Percentiles rank a stretch among this genome's conserved stretches.
Conservation (phyloP, 2,113 vertebrate genomes). For the Oenanthe oenanthe region DNA sequence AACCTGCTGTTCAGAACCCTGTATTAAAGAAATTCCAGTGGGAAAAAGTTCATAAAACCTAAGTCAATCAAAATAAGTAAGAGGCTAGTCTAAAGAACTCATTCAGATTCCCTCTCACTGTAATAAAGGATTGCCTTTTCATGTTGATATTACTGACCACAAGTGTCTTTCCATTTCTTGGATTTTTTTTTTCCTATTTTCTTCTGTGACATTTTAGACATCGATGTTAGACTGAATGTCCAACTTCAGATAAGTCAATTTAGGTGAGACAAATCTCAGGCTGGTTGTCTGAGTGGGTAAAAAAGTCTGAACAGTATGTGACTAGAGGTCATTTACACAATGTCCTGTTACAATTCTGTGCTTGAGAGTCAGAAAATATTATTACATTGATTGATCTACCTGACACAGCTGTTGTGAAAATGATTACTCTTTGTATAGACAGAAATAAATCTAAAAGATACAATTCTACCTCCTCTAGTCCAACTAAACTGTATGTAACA, state of each 20-base stretch:
- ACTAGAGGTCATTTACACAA: not conserved
- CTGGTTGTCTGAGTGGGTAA: not conserved
- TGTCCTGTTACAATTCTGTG: not conserved
- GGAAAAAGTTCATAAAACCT: not conserved
- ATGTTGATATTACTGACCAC: not conserved
- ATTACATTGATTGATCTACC: not conserved
- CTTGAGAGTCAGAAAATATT: slow-evolving; percentile 15
- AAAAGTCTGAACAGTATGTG: not conserved
- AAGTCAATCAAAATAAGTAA: not conserved
- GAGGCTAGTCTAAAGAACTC: not conserved
- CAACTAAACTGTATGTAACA: not conserved
- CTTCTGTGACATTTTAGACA: not conserved
- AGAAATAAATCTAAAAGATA: not conserved
- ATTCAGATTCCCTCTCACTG: not conserved
- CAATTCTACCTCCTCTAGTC: not conserved
- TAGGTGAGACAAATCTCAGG: not conserved
- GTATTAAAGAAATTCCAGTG: not conserved
- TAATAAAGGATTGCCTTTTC: not conserved
- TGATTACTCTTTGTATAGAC: not conserved
- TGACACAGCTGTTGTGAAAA: slow-evolving; percentile 3
- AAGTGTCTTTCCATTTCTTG: not conserved
- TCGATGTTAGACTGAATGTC: not conserved
- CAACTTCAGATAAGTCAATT: slow-evolving; percentile 20
- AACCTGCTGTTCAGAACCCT: not conserved
- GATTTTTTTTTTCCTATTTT: not conserved